Evolutionary conservation across 2,888 invertebrate species (phyloP).

Genomic region (Dryocosmus kuriphilus): DNA sequence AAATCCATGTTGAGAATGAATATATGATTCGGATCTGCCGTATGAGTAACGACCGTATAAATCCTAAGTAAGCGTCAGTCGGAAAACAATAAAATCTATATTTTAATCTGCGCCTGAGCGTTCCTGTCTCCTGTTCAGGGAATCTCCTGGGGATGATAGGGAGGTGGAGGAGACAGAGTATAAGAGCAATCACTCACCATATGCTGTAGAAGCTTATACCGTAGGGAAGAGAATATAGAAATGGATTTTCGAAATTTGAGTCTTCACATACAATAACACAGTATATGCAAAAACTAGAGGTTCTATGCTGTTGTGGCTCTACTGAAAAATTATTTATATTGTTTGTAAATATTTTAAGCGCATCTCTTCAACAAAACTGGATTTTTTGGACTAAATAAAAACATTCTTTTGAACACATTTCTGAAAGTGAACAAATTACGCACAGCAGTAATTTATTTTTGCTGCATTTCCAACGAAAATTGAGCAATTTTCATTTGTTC

Average conservation of each 20-base stretch:
- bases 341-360: too few relatives aligned
- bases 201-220: slow-evolving; percentile 49
- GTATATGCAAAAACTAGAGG: too few relatives aligned
- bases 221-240: slow-evolving; percentile 30
- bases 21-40: slow-evolving; percentile 62
- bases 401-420: too few relatives aligned
- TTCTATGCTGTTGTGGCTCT: too few relatives aligned
- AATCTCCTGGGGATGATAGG: slow-evolving; percentile 55
- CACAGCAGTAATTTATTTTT: too few relatives aligned
- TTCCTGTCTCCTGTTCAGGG: slow-evolving; percentile 51
- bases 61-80: slow-evolving; percentile 65
- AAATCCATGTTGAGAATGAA: slow-evolving; percentile 49
- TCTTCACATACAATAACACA: too few relatives aligned
- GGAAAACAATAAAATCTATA: slow-evolving; percentile 76
- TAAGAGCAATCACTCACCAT: slow-evolving; percentile 69
- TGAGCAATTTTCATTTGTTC: too few relatives aligned
- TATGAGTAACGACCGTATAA: slow-evolving; percentile 71
- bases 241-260: slow-evolving; percentile 39
- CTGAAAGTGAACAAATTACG: too few relatives aligned
- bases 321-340: too few relatives aligned
- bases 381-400: too few relatives aligned
- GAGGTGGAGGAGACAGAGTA: slow-evolving; percentile 54
- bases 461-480: too few relatives aligned
- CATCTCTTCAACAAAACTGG: too few relatives aligned
- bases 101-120: slow-evolving; percentile 70